These are phyloP conservation scores for Diaprepes abbreviatus DNA, from an alignment of 2,888 invertebrate species.

Conservation along the genomic window DNA sequence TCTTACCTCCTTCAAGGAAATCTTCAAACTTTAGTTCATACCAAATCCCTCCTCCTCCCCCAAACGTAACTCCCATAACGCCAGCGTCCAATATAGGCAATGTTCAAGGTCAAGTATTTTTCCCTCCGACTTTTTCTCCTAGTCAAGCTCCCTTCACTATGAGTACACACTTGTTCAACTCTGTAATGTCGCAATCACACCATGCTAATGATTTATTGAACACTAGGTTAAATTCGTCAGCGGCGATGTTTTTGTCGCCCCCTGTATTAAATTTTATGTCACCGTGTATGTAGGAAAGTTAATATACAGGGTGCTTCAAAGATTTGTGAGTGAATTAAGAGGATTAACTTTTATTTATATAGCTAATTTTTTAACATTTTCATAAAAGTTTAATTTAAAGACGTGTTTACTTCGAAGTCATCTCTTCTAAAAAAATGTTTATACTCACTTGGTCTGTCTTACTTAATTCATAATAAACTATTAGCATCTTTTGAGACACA, in stretches of 20 bases:
- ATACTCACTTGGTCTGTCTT: too few species aligned
- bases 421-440: too few species aligned
- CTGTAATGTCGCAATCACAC: conserved; percentile 2
- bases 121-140: conserved; percentile 56
- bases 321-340: too few species aligned
- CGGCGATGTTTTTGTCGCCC: conserved; percentile 39
- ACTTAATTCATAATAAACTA: too few species aligned
- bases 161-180: conserved; percentile 2
- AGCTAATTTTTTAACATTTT: too few species aligned
- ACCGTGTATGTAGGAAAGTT: conserved; percentile 32
- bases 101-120: conserved; percentile 49
- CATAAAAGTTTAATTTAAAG: too few species aligned
- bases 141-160: background rate
- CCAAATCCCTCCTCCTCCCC: conserved; percentile 47
- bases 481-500: too few species aligned
- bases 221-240: conserved; percentile 28
- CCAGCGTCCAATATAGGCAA: conserved; percentile 33
- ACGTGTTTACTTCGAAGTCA: too few species aligned
- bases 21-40: conserved; percentile 51
- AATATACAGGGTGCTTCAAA: background rate
- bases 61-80: conserved; percentile 51
- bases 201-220: conserved; percentile 28
- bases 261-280: conserved; percentile 38
- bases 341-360: too few species aligned
- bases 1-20: conserved; percentile 28